phyloP scores from a whole-genome alignment of 2,113 vertebrate genomes.

The Clarias batrachus region DNA sequence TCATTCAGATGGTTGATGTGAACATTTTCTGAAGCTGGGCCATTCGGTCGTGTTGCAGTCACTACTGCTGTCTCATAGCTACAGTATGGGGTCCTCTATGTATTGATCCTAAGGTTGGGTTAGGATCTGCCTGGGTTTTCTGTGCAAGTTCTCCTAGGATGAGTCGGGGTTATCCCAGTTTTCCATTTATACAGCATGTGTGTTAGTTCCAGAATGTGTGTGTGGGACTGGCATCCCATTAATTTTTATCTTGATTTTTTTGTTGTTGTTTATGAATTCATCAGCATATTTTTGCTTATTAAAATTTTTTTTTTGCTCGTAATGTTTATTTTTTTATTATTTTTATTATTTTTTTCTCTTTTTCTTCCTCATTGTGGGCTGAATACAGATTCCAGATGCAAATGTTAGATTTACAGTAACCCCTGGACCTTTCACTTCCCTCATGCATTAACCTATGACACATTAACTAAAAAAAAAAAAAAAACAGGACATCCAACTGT shows the following conservation, averaged over 20 bases:
- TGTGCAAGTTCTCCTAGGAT: too few species aligned
- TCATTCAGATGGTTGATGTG: too few species aligned
- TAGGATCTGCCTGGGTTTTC: neutral
- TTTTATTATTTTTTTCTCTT: neutral
- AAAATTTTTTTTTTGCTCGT: neutral
- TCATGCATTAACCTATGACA: neutral
- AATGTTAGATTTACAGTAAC: neutral
- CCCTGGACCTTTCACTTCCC: neutral
- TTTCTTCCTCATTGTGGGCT: neutral
- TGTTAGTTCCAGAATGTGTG: neutral
- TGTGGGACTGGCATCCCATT: neutral
- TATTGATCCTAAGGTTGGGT: neutral
- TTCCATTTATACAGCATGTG: too few species aligned
- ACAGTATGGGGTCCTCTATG: neutral
- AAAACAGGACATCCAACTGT: neutral
- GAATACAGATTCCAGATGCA: neutral
- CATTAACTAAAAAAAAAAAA: neutral
- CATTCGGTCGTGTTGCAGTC: neutral
- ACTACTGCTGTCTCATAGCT: neutral
- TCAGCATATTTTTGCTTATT: neutral
- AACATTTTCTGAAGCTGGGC: neutral
- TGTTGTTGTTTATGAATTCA: neutral
- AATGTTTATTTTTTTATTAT: neutral
- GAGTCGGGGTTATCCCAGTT: neutral
- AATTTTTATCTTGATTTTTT: neutral